Conservation (phyloP, 1,140 invertebrate genomes). For the Neodiprion fabricii region DNA sequence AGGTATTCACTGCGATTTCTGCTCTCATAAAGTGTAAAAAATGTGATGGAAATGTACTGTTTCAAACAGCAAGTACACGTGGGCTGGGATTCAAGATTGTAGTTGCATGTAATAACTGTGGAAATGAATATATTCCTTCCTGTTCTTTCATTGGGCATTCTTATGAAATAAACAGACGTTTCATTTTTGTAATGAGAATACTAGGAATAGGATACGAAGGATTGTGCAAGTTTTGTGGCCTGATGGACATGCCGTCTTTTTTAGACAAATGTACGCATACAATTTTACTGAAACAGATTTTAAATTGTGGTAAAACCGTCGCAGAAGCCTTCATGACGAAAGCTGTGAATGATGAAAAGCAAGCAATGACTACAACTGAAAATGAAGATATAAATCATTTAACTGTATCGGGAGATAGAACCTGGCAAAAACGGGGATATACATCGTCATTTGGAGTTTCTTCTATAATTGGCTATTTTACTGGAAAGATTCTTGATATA, state of each 20-base stretch:
- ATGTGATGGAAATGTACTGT: constrained; percentile 9
- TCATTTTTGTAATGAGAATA: constrained; percentile 22
- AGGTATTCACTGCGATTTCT: not conserved
- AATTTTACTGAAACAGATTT: constrained; percentile 22
- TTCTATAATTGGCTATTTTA: constrained; percentile 15
- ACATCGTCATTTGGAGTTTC: constrained; percentile 14
- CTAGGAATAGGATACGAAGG: constrained; percentile 16
- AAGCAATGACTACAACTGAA: not conserved
- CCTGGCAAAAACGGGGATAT: constrained; percentile 2
- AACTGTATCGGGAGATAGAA: not conserved
- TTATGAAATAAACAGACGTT: constrained; percentile 23
- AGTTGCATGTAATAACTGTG: constrained; percentile 13
- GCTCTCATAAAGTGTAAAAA: constrained; percentile 9
- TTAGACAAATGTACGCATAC: constrained; percentile 8
- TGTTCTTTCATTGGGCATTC: constrained; percentile 11
- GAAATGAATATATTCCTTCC: not conserved
- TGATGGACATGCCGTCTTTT: constrained; percentile 16
- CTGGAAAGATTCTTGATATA: constrained; percentile 6
- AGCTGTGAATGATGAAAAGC: constrained; percentile 18
- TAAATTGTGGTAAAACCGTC: constrained; percentile 21
- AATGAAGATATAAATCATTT: not conserved
- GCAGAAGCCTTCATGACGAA: not conserved
- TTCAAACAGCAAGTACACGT: constrained; percentile 10
- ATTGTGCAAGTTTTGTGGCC: constrained; percentile 19
- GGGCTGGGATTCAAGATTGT: constrained; percentile 26